These are phyloP conservation scores for Platorchestia sp. DNA, from an alignment of 1,140 invertebrate genomes.

Conservation along the genomic window DNA sequence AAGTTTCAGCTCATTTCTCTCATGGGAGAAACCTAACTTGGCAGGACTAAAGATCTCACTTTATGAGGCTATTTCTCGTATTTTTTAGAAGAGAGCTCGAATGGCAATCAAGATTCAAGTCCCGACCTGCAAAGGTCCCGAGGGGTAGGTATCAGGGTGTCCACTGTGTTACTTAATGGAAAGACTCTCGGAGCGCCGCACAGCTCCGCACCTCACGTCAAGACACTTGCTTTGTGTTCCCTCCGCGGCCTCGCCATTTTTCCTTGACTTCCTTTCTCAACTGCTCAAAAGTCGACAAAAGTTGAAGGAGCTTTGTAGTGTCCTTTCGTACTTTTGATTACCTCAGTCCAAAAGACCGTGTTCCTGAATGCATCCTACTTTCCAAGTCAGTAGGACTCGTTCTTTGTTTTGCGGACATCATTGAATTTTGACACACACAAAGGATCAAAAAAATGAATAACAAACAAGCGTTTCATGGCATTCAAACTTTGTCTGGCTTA, in stretches of 20 bases:
- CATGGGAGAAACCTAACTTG: conserved; percentile 33
- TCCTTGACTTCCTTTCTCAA: background rate
- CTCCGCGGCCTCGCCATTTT: background rate
- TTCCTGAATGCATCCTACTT: background rate
- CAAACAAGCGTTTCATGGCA: background rate
- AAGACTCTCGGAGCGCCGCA: background rate
- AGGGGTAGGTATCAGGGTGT: background rate
- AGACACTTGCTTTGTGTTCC: background rate
- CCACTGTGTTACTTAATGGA: conserved; percentile 32
- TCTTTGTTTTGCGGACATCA: background rate
- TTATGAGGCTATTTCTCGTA: background rate
- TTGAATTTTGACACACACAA: background rate
- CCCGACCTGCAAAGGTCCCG: conserved; percentile 19
- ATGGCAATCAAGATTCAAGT: conserved; percentile 46
- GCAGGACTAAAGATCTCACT: conserved; percentile 38
- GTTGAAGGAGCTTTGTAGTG: background rate
- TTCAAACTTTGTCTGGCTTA: background rate
- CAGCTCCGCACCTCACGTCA: background rate
- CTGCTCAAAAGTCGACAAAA: background rate
- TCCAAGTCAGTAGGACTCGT: background rate
- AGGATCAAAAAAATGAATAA: background rate
- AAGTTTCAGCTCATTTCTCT: conserved; percentile 26
- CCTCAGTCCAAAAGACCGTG: background rate
- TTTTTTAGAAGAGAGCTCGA: conserved; percentile 35
- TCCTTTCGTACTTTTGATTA: background rate